phyloP scores from a whole-genome alignment of 2,888 invertebrate genomes.

The Trypoxylon attenuatum region DNA sequence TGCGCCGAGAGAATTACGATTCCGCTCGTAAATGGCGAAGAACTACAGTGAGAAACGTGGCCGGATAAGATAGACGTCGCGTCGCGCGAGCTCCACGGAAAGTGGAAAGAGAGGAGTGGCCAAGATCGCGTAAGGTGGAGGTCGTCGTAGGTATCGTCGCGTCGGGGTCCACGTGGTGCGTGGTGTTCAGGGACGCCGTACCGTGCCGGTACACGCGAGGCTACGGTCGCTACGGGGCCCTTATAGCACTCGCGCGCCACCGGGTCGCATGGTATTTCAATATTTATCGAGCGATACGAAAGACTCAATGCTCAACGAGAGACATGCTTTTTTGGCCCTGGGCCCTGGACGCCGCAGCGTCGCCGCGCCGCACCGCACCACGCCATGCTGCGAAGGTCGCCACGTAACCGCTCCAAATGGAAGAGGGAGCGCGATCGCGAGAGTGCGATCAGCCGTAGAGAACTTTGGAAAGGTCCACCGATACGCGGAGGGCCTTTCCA shows the following conservation, averaged over 20 bases:
- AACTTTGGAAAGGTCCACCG: too few species aligned
- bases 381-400: conserved; percentile 65
- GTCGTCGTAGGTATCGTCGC: conserved; percentile 5
- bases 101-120: not conserved
- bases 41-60: not conserved
- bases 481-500: too few species aligned
- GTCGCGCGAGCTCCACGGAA: not conserved
- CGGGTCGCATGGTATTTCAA: conserved; percentile 31
- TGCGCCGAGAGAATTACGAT: too few species aligned
- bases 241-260: conserved; percentile 39
- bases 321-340: conserved; percentile 67
- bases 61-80: too few species aligned
- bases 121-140: conserved; percentile 7
- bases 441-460: conserved; percentile 18
- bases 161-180: conserved; percentile 35
- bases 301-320: conserved; percentile 24
- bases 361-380: too few species aligned
- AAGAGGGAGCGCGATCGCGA: conserved; percentile 19
- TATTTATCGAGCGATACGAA: conserved; percentile 61
- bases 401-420: conserved; percentile 50
- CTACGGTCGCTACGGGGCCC: conserved; percentile 56
- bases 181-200: conserved; percentile 37
- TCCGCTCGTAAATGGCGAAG: not conserved
- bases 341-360: conserved; percentile 62
- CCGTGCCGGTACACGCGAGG: conserved; percentile 33